Conservation (phyloP, 2,797 vertebrate species). For the Sardinella longiceps region DNA sequence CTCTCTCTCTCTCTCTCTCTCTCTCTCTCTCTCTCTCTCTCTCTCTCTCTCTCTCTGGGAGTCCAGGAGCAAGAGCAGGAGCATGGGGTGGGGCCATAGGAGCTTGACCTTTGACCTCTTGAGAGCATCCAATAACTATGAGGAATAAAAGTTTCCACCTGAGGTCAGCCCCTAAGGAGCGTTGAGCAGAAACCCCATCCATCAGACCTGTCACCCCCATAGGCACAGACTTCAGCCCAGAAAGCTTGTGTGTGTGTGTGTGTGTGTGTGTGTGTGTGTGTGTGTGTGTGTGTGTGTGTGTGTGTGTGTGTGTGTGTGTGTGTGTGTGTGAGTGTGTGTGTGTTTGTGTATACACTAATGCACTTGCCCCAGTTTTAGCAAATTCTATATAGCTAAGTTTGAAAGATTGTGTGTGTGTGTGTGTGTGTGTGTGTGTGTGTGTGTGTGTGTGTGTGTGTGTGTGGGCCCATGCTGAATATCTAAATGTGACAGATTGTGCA, state of each 20-base stretch:
- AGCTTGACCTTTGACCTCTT: constrained; percentile 10
- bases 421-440: neutral
- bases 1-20: neutral
- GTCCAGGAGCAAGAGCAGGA: neutral
- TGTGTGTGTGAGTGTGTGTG: neutral
- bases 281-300: constrained; percentile 16
- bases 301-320: neutral
- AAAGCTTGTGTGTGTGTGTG: neutral
- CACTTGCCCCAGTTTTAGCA: no score
- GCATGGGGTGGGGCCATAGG: neutral
- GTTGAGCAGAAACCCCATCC: neutral
- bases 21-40: neutral
- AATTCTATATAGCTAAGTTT: no score
- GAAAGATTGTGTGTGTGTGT: neutral
- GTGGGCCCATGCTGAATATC: neutral
- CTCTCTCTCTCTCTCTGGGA: neutral
- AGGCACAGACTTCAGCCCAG: neutral
- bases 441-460: neutral
- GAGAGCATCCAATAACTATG: neutral
- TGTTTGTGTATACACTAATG: neutral
- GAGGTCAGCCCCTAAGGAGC: neutral
- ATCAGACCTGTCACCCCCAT: neutral
- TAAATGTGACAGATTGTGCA: neutral
- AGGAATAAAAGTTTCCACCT: constrained; percentile 1
- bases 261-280: neutral